Percentiles rank a stretch among this genome's conserved stretches.
Conservation (phyloP, 1,140 invertebrate species). For the Temnothorax curvispinosus region DNA sequence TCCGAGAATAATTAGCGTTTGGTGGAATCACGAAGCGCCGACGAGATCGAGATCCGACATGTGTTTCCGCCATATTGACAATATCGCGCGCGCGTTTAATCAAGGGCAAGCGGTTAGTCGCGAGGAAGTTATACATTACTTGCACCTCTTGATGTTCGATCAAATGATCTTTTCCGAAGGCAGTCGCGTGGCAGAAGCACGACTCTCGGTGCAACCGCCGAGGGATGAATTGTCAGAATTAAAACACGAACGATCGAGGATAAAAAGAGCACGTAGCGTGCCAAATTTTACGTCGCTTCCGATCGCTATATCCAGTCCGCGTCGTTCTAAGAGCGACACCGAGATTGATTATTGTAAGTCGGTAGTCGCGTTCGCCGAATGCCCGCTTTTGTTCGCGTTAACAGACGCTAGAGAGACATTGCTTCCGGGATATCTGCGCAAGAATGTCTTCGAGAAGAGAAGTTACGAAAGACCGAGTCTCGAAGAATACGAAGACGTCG, state of each 20-base stretch:
- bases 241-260: background rate
- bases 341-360: slow-evolving; percentile 54
- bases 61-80: slow-evolving; percentile 54
- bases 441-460: slow-evolving; percentile 35
- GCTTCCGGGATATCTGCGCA: slow-evolving; percentile 55
- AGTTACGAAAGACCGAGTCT: slow-evolving; percentile 45
- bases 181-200: background rate
- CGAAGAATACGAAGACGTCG: slow-evolving; percentile 71
- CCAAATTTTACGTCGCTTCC: slow-evolving; percentile 5
- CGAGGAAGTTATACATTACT: slow-evolving; percentile 53
- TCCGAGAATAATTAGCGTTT: slow-evolving; percentile 36
- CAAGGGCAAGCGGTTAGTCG: slow-evolving; percentile 19
- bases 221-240: background rate
- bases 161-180: slow-evolving; percentile 55
- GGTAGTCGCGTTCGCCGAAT: slow-evolving; percentile 28
- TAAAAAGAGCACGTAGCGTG: background rate
- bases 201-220: background rate
- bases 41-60: slow-evolving; percentile 8
- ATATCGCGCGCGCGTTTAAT: slow-evolving; percentile 48
- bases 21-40: background rate
- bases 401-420: slow-evolving; percentile 67
- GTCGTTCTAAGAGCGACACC: slow-evolving; percentile 47
- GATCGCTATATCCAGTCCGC: background rate
- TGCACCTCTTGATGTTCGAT: slow-evolving; percentile 71
- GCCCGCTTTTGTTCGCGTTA: slow-evolving; percentile 52